Conservation (phyloP, 2,797 vertebrate species). For the Xenopus petersii region DNA sequence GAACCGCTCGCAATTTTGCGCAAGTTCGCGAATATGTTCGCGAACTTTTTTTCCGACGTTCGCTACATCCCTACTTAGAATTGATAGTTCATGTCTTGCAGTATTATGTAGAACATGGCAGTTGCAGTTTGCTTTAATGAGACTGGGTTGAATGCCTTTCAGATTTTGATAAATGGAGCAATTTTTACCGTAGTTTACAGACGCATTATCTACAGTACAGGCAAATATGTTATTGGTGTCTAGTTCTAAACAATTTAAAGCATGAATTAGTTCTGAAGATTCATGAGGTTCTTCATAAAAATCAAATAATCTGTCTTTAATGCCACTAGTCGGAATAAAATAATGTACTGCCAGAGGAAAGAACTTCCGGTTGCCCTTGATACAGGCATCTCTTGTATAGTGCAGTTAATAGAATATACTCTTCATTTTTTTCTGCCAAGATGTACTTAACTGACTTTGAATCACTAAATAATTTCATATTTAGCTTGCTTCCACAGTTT, state of each 20-base stretch:
- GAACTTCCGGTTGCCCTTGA: neutral
- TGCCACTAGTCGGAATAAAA: neutral
- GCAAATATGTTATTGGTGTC: no score
- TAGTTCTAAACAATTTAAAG: neutral
- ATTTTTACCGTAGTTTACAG: neutral
- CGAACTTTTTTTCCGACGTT: no score
- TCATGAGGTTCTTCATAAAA: neutral
- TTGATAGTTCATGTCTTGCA: neutral
- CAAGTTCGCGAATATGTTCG: no score
- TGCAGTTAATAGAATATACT: no score
- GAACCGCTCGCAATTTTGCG: no score
- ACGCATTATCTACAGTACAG: no score
- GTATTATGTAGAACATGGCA: neutral
- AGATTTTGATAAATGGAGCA: neutral
- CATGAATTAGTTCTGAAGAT: neutral
- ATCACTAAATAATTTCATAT: no score
- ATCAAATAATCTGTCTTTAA: neutral
- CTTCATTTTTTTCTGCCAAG: no score
- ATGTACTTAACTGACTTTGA: no score
- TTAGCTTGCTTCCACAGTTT: no score
- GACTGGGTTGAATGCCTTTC: neutral
- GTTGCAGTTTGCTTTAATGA: constrained; percentile 3
- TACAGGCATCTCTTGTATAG: neutral
- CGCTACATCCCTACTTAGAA: no score
- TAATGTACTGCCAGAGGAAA: neutral